Percentiles rank a stretch among this genome's conserved stretches.
These are phyloP conservation scores for Cotesia glomerata DNA, from an alignment of 1,140 invertebrate species.

Conservation along the genomic window DNA sequence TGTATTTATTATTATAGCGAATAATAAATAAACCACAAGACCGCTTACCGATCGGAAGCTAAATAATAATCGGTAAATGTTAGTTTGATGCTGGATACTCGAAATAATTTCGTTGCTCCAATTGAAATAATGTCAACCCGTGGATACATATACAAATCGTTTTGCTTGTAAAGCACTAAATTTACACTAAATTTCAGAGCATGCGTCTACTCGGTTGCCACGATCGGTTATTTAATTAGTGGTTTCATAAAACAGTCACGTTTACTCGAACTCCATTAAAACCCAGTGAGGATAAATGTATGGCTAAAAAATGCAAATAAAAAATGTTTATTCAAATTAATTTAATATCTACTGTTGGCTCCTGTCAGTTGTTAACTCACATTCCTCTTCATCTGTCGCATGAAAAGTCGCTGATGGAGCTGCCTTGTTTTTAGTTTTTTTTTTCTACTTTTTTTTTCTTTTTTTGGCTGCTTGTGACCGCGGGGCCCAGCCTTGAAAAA, in stretches of 20 bases:
- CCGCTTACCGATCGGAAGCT: not conserved
- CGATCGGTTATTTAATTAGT: conserved; percentile 11
- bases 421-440: not conserved
- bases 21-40: not conserved
- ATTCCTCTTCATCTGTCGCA: not conserved
- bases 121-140: too few relatives aligned
- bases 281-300: not conserved
- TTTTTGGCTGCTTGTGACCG: not conserved
- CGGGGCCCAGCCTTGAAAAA: conserved; percentile 37
- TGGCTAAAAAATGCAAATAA: not conserved
- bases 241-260: conserved; percentile 9
- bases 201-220: not conserved
- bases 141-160: not conserved
- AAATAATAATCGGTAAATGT: not conserved
- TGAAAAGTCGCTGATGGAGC: conserved; percentile 4
- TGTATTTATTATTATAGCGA: not conserved
- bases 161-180: conserved; percentile 10
- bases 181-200: not conserved
- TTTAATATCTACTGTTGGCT: too few relatives aligned
- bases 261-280: conserved; percentile 2
- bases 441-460: not conserved
- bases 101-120: too few relatives aligned
- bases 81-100: not conserved
- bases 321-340: conserved; percentile 20
- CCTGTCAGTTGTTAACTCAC: not conserved